phyloP scores from a whole-genome alignment of 2,888 invertebrate species.

The Entomobrya proxima region DNA sequence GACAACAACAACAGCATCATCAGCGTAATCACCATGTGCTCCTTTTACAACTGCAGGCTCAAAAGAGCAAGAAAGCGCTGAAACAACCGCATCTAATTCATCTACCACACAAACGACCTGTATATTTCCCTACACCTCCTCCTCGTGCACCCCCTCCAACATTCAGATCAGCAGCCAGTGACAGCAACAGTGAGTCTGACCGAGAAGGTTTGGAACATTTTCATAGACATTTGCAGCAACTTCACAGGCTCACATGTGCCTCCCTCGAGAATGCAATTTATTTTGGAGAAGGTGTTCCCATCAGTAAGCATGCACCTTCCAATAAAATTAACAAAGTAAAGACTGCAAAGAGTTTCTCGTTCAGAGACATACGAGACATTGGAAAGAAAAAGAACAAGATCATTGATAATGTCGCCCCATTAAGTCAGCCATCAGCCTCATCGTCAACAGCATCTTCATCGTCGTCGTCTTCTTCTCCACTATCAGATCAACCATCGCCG shows the following conservation, averaged over 20 bases:
- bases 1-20: conserved; percentile 39
- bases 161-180: conserved; percentile 47
- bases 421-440: background rate
- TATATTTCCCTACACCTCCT: conserved; percentile 36
- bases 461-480: conserved; percentile 43
- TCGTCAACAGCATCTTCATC: conserved; percentile 32
- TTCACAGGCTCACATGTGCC: conserved; percentile 50
- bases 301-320: background rate
- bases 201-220: conserved; percentile 57
- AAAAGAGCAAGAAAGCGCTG: conserved; percentile 43
- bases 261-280: conserved; percentile 56
- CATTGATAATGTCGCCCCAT: background rate
- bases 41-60: conserved; percentile 50
- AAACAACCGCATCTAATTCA: conserved; percentile 17
- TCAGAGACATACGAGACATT: conserved; percentile 54
- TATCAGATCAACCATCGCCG: conserved; percentile 4
- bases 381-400: conserved; percentile 56
- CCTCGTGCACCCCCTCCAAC: conserved; percentile 28
- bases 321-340: conserved; percentile 23
- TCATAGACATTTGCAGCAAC: conserved; percentile 58
- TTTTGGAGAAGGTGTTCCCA: conserved; percentile 5
- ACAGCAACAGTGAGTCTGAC: conserved; percentile 59
- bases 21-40: conserved; percentile 43
- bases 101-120: conserved; percentile 18
- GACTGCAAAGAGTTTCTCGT: conserved; percentile 51